Percentiles rank a stretch among this genome's conserved stretches.
Conservation (phyloP, 2,888 invertebrate genomes). For the Eristalis intricaria region DNA sequence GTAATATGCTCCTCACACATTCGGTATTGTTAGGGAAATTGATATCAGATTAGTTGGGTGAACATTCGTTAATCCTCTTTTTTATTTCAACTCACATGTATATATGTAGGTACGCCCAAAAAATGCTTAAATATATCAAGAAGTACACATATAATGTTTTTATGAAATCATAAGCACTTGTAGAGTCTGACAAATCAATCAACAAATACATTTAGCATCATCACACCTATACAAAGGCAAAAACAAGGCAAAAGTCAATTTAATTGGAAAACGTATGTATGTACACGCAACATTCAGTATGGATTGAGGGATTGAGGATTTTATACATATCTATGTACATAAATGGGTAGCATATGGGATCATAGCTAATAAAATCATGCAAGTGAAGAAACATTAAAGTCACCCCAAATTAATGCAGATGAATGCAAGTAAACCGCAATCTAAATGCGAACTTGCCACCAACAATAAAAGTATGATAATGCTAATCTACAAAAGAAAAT, state of each 20-base stretch:
- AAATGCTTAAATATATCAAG: neutral
- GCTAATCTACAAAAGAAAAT: constrained; percentile 17
- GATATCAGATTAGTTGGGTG: constrained; percentile 11
- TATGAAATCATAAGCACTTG: no score
- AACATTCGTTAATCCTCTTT: neutral
- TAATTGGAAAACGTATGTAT: neutral
- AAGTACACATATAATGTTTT: no score
- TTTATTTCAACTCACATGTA: neutral
- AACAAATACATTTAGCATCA: constrained; percentile 1
- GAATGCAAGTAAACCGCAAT: constrained; percentile 31
- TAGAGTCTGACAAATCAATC: no score
- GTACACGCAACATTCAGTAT: neutral
- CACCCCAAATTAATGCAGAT: constrained; percentile 36
- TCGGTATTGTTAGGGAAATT: constrained; percentile 12
- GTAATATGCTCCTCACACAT: constrained; percentile 22
- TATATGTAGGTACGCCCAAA: neutral
- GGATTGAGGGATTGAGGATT: constrained; percentile 16
- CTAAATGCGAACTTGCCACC: neutral
- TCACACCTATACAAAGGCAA: constrained; percentile 9
- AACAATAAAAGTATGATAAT: constrained; percentile 37
- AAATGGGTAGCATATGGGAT: constrained; percentile 43
- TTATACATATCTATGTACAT: constrained; percentile 5
- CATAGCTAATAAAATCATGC: constrained; percentile 29
- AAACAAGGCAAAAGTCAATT: neutral
- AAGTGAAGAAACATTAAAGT: constrained; percentile 29